Evolutionary conservation across 2,113 vertebrate genomes (phyloP), one percentile per base, ranked within the genome.

Genomic region (Pachyramphus minor): DNA sequence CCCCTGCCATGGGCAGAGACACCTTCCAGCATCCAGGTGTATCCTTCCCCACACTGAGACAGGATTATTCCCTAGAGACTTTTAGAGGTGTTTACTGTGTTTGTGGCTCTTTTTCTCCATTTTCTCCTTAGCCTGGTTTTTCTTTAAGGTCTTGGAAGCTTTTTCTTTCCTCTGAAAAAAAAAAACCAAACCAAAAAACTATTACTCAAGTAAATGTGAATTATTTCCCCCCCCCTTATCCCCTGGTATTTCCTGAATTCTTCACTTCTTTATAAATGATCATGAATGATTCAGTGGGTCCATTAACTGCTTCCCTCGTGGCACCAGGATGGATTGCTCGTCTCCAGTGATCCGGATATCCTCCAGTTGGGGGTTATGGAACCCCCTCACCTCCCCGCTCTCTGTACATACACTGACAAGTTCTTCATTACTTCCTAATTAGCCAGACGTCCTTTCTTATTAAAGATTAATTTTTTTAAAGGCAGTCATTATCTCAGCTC

Each of bases 341-440:
- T 91, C 91, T 74, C 67, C 72, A 30, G 81, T 1, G 12, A 15
- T 37, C 21, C 9, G 4, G 31, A 8, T 37, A 42, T 82, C 80
- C 87, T 39, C 49, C 52, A 19, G 19, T 2, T 25, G 55, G 30
- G 72, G 37, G 33, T 27, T 1, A 14, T 0, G 2, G 45, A 72
- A 24, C 42, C 63, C 90, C 44, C 77, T 89, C 25, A 0, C 60
- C 63, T 49, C 76, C 84, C 64, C 18, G 0, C n/a, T 22, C 87
- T 66, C 75, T 24, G 5, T 31, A 30, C 81, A 67, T 55, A 60
- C 69, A 14, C 87, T 75, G 82, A 63, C 93, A 55, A 39, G 6
- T 69, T 56, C 85, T 37, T 94, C 82, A 52, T 96, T 83, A 52
- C 85, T 90, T 63, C 75, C 92, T 94, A 90, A 96, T 95, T 84